phyloP scores from a whole-genome alignment of 2,113 vertebrate species.

The Mesembrinibis cayennensis region DNA sequence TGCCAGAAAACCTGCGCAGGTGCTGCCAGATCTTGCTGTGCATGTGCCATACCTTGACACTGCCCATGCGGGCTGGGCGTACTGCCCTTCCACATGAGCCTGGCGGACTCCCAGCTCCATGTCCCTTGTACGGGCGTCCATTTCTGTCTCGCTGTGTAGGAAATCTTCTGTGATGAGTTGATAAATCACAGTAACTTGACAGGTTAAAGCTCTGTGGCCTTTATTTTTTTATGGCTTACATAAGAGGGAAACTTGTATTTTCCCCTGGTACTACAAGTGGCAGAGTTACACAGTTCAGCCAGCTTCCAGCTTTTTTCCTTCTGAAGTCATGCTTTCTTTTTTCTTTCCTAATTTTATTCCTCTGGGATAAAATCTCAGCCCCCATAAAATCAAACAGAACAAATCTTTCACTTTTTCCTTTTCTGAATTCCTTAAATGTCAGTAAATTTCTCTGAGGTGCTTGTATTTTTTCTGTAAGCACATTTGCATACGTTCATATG shows the following conservation, averaged over 20 bases:
- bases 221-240: neutral
- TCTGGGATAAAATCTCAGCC: neutral
- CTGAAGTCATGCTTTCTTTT: neutral
- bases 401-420: neutral
- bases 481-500: neutral
- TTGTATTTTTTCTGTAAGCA: neutral
- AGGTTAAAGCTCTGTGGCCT: neutral
- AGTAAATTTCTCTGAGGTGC: neutral
- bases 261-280: neutral
- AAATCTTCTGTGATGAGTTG: neutral
- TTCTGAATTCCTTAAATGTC: neutral
- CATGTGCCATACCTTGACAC: neutral
- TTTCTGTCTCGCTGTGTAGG: neutral
- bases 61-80: neutral
- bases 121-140: neutral
- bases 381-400: neutral
- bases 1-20: neutral
- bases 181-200: neutral
- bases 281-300: neutral
- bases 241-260: neutral
- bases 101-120: accelerated
- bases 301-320: neutral
- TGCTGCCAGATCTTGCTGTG: neutral
- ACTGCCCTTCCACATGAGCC: neutral
- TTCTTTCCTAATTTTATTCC: neutral